Percentiles rank a stretch among this genome's conserved stretches.
Conservation (phyloP, 64 coral and sea anemone genomes). For the Porites australiensis region DNA sequence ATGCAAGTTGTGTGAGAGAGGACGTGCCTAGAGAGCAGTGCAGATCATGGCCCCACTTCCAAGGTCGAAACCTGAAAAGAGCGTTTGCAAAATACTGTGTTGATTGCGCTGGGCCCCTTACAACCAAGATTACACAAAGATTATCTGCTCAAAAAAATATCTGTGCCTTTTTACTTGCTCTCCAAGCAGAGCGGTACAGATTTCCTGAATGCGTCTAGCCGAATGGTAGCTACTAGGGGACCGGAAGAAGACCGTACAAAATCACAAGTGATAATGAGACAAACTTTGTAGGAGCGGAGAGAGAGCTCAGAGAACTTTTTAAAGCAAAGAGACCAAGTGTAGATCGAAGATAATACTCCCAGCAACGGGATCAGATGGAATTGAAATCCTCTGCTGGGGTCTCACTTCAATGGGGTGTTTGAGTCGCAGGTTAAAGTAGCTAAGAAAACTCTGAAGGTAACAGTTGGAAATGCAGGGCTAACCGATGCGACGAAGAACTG, state of each 20-base stretch:
- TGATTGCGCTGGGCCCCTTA: constrained; percentile 38
- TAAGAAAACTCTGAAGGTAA: constrained; percentile 29
- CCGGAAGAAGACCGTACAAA: neutral
- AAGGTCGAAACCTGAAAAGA: neutral
- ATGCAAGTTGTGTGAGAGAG: constrained; percentile 3
- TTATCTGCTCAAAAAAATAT: constrained; percentile 13
- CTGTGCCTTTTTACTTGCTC: constrained; percentile 36
- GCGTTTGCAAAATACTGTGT: constrained; percentile 6
- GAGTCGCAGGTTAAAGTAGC: constrained; percentile 53
- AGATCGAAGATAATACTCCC: neutral
- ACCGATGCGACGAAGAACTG: constrained; percentile 60
- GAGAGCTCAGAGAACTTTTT: constrained; percentile 25
- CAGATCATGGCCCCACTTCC: constrained; percentile 47
- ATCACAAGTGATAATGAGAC: constrained; percentile 23
- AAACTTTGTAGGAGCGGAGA: constrained; percentile 51
- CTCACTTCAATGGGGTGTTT: constrained; percentile 31
- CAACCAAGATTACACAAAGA: constrained; percentile 1
- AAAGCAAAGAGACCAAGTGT: neutral
- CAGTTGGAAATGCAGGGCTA: constrained; percentile 37
- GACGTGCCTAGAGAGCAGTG: neutral
- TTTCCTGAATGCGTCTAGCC: constrained; percentile 33
- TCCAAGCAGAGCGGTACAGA: constrained; percentile 23
- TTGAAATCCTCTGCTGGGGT: constrained; percentile 33
- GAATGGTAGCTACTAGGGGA: constrained; percentile 28
- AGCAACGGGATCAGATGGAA: constrained; percentile 37